These are phyloP conservation scores for Theonella swinhoei DNA, from an alignment of 37 sponge, comb jelly and placozoan genomes.

Conservation along the genomic window DNA sequence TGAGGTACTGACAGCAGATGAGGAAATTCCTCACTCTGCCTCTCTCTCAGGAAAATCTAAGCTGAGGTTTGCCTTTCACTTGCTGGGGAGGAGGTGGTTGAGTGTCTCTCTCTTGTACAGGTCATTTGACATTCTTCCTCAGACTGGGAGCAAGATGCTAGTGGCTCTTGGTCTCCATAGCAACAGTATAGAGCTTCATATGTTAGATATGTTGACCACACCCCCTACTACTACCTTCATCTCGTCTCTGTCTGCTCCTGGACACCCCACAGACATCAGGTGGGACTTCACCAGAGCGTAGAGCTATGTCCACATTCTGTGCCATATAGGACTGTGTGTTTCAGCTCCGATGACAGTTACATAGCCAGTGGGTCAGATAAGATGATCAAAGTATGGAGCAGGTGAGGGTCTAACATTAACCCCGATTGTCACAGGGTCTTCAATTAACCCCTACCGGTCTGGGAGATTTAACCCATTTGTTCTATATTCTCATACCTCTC, in stretches of 20 bases:
- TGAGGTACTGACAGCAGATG: neutral
- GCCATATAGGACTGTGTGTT: constrained; percentile 65
- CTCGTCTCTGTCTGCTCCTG: constrained; percentile 29
- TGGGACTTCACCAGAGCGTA: neutral
- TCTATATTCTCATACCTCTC: no score
- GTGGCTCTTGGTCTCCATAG: constrained; percentile 51
- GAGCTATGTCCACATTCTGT: neutral
- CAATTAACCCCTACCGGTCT: no score
- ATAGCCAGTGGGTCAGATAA: constrained; percentile 73
- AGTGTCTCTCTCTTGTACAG: constrained; percentile 6
- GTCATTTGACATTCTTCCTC: constrained; percentile 28
- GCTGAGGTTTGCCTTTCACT: neutral
- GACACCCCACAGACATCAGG: constrained; percentile 72
- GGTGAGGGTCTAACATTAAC: no score
- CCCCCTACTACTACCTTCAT: constrained; percentile 13
- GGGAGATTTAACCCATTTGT: no score
- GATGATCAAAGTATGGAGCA: constrained; percentile 74
- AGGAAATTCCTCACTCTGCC: constrained; percentile 2
- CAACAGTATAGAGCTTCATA: constrained; percentile 49
- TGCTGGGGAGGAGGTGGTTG: neutral
- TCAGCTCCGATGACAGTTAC: constrained; percentile 79
- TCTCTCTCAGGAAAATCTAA: constrained; percentile 2
- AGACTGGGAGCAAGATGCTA: neutral
- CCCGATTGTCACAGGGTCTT: no score
- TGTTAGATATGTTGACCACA: constrained; percentile 12